Conservation (phyloP, 2,888 invertebrate genomes). For the Xylocampa areola region DNA sequence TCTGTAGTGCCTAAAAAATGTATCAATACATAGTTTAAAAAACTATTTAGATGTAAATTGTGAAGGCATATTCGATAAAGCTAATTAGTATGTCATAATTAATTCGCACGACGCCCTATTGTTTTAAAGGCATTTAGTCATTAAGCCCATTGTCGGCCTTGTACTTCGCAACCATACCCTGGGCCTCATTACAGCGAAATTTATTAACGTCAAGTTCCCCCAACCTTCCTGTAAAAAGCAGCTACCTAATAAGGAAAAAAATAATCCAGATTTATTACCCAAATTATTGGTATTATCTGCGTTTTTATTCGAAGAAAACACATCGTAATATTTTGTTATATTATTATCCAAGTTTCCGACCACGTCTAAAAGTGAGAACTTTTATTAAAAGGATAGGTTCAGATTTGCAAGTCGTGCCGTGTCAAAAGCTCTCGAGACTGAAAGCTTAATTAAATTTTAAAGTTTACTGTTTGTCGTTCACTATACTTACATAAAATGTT, state of each 20-base stretch:
- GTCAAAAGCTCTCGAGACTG: constrained; percentile 66
- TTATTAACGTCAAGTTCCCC: constrained; percentile 66
- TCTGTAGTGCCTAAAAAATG: too few relatives aligned
- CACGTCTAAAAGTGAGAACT: constrained; percentile 24
- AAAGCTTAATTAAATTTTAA: constrained; percentile 72
- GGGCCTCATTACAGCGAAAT: constrained; percentile 70
- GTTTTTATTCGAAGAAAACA: constrained; percentile 58
- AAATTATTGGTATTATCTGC: constrained; percentile 70
- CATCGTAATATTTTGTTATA: constrained; percentile 50
- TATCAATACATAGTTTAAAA: too few relatives aligned
- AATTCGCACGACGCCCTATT: constrained; percentile 41
- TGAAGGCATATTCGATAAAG: constrained; percentile 14
- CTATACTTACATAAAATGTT: constrained; percentile 50
- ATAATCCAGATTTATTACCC: constrained; percentile 69
- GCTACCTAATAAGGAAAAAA: constrained; percentile 73
- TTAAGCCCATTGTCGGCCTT: constrained; percentile 68
- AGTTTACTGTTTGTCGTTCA: constrained; percentile 63
- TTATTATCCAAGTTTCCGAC: constrained; percentile 35
- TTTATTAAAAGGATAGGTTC: constrained; percentile 48
- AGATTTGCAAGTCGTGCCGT: constrained; percentile 64
- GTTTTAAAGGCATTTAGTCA: constrained; percentile 59
- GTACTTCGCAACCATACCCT: constrained; percentile 63
- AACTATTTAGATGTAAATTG: too few relatives aligned
- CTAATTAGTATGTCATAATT: constrained; percentile 37
- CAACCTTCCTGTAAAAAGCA: constrained; percentile 61